phyloP scores from a whole-genome alignment of 2,888 invertebrate genomes.

The Exocentrus adspersus region DNA sequence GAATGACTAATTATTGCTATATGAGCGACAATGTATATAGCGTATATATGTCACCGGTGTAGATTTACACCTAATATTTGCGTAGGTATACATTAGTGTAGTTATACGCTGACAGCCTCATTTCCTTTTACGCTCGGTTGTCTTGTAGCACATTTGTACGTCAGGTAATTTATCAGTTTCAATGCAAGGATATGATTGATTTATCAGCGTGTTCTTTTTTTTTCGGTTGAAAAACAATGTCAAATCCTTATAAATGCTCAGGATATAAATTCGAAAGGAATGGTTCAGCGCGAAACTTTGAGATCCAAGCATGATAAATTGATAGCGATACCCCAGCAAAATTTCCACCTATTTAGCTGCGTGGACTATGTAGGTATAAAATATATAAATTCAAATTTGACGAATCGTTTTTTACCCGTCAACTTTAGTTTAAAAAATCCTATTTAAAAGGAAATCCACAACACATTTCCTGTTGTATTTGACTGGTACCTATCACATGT shows the following conservation, averaged over 20 bases:
- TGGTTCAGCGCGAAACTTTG: slow-evolving; percentile 2
- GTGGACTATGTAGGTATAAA: slow-evolving; percentile 23
- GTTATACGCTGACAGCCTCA: slow-evolving; percentile 13
- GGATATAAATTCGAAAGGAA: slow-evolving; percentile 14
- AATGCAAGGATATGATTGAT: slow-evolving; percentile 7
- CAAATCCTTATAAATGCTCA: slow-evolving; percentile 10
- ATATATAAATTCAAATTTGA: slow-evolving; percentile 25
- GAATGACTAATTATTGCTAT: not conserved
- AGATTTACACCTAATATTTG: slow-evolving; percentile 10
- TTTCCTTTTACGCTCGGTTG: slow-evolving; percentile 13
- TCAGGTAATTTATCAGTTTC: slow-evolving; percentile 15
- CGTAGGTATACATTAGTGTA: slow-evolving; percentile 1
- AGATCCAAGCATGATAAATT: slow-evolving; percentile 10
- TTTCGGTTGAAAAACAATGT: slow-evolving; percentile 12
- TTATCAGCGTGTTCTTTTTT: not conserved
- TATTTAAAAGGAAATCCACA: too few species aligned
- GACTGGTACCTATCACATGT: too few species aligned
- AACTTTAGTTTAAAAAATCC: slow-evolving; percentile 6
- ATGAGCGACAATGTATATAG: slow-evolving; percentile 9
- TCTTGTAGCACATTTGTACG: slow-evolving; percentile 12
- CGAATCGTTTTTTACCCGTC: slow-evolving; percentile 16
- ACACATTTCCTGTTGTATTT: too few species aligned
- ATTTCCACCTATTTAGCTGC: slow-evolving; percentile 29
- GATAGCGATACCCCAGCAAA: slow-evolving; percentile 21
- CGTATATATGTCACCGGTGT: slow-evolving; percentile 5